Percentiles rank a stretch among this genome's conserved stretches.
These are phyloP conservation scores for Aldrovandia affinis DNA, from an alignment of 2,797 vertebrate genomes.

Conservation along the genomic window DNA sequence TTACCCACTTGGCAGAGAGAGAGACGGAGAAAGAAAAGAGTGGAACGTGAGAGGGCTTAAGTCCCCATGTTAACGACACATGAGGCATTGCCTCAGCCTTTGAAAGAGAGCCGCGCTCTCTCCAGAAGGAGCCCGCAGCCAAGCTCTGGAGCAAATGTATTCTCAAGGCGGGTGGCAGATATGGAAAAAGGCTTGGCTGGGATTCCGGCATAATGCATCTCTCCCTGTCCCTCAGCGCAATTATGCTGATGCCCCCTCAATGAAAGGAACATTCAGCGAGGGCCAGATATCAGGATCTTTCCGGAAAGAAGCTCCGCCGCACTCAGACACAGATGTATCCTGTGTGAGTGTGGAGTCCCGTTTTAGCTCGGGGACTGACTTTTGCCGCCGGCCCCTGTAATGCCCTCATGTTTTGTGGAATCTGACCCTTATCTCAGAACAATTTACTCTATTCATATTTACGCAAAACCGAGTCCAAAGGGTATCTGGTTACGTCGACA, in stretches of 20 bases:
- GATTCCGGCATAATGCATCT: constrained; percentile 11
- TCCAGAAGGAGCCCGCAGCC: neutral
- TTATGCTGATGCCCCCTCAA: constrained; percentile 9
- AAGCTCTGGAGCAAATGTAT: neutral
- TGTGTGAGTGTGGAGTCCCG: neutral
- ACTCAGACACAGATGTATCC: neutral
- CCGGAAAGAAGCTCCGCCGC: neutral
- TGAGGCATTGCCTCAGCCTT: neutral
- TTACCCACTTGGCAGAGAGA: neutral
- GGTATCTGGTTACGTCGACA: neutral
- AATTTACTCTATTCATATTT: constrained; percentile 6
- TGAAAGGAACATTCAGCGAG: constrained; percentile 17
- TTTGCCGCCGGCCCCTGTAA: neutral
- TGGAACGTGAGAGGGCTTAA: neutral
- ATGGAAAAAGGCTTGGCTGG: constrained; percentile 1
- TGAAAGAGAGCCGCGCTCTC: neutral
- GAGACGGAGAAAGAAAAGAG: neutral
- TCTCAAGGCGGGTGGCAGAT: neutral
- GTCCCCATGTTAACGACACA: neutral
- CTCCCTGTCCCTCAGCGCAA: neutral
- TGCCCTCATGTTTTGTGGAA: neutral
- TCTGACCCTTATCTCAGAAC: constrained; percentile 1
- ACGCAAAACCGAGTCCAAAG: neutral
- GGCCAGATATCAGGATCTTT: constrained; percentile 5
- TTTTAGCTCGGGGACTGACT: neutral